Percentiles rank a stretch among this genome's conserved stretches.
phyloP scores from a whole-genome alignment of 2,888 invertebrate genomes.

The Aporophyla lueneburgensis region DNA sequence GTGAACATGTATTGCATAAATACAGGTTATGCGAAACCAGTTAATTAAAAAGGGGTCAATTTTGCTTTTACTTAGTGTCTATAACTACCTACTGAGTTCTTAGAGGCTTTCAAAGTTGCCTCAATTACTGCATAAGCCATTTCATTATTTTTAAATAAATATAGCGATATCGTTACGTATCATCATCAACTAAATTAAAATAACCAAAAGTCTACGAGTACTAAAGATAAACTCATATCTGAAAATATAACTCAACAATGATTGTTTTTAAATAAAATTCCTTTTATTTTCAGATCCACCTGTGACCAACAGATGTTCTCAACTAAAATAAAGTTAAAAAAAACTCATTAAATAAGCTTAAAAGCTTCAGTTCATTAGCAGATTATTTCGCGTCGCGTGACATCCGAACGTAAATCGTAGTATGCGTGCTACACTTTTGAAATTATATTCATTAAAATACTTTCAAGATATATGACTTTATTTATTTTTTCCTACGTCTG shows the following conservation, averaged over 20 bases:
- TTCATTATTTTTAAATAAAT: not conserved
- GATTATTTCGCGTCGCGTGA: constrained; percentile 81
- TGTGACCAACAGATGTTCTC: constrained; percentile 37
- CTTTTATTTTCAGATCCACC: constrained; percentile 29
- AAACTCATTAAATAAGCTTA: constrained; percentile 72
- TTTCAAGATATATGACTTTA: constrained; percentile 73
- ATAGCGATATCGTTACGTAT: not conserved
- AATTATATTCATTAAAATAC: constrained; percentile 78
- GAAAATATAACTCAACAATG: not conserved
- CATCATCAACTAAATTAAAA: constrained; percentile 4
- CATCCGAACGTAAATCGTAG: constrained; percentile 70
- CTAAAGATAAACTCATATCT: not conserved
- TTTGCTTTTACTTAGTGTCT: not conserved
- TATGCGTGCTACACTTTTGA: constrained; percentile 78
- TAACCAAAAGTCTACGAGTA: not conserved
- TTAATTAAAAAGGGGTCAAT: not conserved
- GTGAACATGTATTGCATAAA: not conserved
- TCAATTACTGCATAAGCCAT: not conserved
- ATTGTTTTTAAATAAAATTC: not conserved
- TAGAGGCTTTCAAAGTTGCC: not conserved
- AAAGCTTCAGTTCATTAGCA: constrained; percentile 80
- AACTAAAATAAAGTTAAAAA: constrained; percentile 60
- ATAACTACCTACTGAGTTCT: not conserved
- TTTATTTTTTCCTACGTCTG: constrained; percentile 66
- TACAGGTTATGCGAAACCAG: too few relatives aligned